phyloP scores from a whole-genome alignment of 1,140 invertebrate species.

The Drosophila rufa region DNA sequence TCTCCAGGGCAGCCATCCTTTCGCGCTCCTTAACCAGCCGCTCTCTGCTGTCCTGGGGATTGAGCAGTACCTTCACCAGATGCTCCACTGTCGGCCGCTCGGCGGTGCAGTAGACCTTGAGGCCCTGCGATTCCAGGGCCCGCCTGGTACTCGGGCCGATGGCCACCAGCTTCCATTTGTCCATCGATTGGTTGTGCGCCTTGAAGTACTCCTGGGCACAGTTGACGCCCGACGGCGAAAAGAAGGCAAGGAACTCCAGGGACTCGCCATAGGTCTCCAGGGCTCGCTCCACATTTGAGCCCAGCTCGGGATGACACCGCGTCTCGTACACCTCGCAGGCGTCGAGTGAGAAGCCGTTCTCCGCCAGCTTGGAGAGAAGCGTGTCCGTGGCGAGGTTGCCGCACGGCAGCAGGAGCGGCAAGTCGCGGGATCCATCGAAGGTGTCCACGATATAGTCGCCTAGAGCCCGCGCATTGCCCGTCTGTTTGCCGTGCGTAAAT shows the following conservation, averaged over 20 bases:
- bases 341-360: slow-evolving; percentile 85
- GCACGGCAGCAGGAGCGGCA: slow-evolving; percentile 86
- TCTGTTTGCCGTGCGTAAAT: slow-evolving; percentile 85
- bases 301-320: slow-evolving; percentile 84
- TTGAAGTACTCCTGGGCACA: slow-evolving; percentile 73
- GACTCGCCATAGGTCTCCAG: slow-evolving; percentile 77
- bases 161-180: slow-evolving; percentile 79
- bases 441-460: slow-evolving; percentile 85
- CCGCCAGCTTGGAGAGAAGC: slow-evolving; percentile 84
- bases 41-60: slow-evolving; percentile 76
- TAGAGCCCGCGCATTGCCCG: slow-evolving; percentile 86
- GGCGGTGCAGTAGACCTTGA: slow-evolving; percentile 77
- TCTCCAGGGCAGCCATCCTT: slow-evolving; percentile 31
- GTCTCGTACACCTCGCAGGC: slow-evolving; percentile 87
- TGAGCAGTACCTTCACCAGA: slow-evolving; percentile 80
- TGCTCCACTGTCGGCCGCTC: slow-evolving; percentile 84
- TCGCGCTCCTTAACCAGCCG: slow-evolving; percentile 53
- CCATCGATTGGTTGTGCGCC: slow-evolving; percentile 53
- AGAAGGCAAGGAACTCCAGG: slow-evolving; percentile 86
- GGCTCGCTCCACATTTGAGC: slow-evolving; percentile 85
- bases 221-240: slow-evolving; percentile 86
- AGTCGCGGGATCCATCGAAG: slow-evolving; percentile 75
- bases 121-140: slow-evolving; percentile 63
- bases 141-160: slow-evolving; percentile 83
- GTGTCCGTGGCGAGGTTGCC: slow-evolving; percentile 86